A percentile compares a stretch with the other conserved stretches of the same genome.
Conservation (phyloP, 2,113 vertebrate genomes). For the Smithornis capensis region DNA sequence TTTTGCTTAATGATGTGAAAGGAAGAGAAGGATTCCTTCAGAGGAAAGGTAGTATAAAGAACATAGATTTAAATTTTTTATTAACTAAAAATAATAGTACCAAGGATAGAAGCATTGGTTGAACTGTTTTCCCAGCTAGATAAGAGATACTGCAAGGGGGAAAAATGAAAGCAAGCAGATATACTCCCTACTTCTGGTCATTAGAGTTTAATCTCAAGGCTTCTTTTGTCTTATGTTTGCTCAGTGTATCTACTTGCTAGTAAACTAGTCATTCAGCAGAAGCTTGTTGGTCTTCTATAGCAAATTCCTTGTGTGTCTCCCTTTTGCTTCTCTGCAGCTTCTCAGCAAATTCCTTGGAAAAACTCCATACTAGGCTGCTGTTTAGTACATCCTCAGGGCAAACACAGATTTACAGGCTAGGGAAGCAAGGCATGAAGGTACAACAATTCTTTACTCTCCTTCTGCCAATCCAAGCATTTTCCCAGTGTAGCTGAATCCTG, state of each 20-base stretch:
- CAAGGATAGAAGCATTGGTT: neutral
- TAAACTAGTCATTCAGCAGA: neutral
- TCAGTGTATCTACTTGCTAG: neutral
- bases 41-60: neutral
- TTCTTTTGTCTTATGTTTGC: neutral
- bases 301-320: neutral
- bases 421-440: neutral
- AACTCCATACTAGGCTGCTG: neutral
- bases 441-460: neutral
- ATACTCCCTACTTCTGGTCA: neutral
- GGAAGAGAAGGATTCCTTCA: neutral
- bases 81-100: neutral
- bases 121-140: neutral
- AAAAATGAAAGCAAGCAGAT: neutral
- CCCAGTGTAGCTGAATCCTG: neutral
- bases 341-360: neutral
- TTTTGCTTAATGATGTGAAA: neutral
- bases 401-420: neutral
- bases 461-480: neutral
- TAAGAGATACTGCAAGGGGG: neutral
- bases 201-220: neutral
- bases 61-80: neutral
- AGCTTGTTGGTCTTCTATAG: neutral
- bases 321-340: neutral
- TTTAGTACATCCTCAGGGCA: neutral